These are phyloP conservation scores for Plutomurus gul DNA, from an alignment of 1,140 invertebrate species.

Conservation along the genomic window DNA sequence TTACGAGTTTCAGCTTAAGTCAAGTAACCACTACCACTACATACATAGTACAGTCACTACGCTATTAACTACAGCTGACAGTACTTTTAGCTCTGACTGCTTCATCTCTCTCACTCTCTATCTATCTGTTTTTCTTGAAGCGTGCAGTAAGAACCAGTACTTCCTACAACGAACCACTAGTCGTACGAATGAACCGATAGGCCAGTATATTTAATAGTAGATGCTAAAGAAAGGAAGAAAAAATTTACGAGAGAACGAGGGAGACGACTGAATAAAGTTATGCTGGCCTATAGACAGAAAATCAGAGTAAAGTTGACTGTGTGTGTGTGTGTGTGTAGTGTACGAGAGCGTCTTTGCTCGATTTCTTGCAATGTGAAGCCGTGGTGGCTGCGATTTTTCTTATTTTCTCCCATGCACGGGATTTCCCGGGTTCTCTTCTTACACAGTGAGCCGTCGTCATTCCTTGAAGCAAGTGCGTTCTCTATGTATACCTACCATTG, in stretches of 20 bases:
- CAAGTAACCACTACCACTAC: too few species aligned
- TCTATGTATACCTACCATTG: not conserved
- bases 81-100: too few species aligned
- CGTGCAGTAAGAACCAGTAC: too few species aligned
- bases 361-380: not conserved
- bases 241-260: too few species aligned
- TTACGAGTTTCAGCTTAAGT: too few species aligned
- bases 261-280: conserved; percentile 1
- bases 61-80: too few species aligned
- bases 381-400: not conserved
- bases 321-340: not conserved
- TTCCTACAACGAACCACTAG: too few species aligned
- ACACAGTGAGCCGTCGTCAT: not conserved
- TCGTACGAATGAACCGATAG: too few species aligned
- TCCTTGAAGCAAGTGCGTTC: not conserved
- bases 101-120: too few species aligned
- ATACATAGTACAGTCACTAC: too few species aligned
- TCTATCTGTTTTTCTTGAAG: too few species aligned
- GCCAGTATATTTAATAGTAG: not conserved
- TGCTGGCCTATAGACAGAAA: not conserved
- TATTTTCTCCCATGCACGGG: not conserved
- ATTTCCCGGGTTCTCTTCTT: not conserved
- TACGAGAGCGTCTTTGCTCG: too few species aligned
- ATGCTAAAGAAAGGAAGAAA: not conserved
- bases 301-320: conserved; percentile 7